Percentiles rank a stretch among this genome's conserved stretches.
Conservation (phyloP, 2,888 invertebrate genomes). For the Hirtodrosophila alboralis region DNA sequence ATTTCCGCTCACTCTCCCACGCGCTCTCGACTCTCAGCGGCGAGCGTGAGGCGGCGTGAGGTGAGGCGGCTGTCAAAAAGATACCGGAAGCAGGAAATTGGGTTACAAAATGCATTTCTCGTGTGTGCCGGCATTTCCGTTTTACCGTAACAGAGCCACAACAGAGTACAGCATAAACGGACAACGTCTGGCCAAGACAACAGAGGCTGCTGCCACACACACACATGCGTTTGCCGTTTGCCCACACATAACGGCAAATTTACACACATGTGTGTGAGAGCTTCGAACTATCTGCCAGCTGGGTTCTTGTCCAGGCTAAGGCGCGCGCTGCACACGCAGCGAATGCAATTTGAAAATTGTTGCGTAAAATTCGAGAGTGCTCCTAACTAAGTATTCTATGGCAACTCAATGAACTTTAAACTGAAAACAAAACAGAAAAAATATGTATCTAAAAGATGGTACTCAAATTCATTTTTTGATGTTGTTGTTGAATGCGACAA, state of each 20-base stretch:
- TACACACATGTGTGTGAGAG: conserved; percentile 45
- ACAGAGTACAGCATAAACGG: conserved; percentile 49
- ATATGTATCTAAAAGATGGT: no score
- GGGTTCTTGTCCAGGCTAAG: conserved; percentile 69
- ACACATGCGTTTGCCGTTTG: conserved; percentile 25
- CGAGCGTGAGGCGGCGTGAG: conserved; percentile 34
- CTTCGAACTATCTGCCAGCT: conserved; percentile 46
- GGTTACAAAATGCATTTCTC: conserved; percentile 74
- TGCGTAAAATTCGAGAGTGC: background rate
- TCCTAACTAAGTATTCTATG: background rate
- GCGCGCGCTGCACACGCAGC: conserved; percentile 53
- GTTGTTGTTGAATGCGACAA: conserved; percentile 26
- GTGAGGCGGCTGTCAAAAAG: conserved; percentile 56
- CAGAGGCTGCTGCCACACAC: conserved; percentile 10
- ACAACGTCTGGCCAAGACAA: conserved; percentile 30
- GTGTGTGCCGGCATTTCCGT: conserved; percentile 65
- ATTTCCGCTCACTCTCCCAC: conserved; percentile 61
- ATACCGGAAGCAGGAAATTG: conserved; percentile 75
- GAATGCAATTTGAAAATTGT: conserved; percentile 62
- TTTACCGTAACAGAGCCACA: conserved; percentile 70
- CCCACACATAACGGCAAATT: conserved; percentile 33
- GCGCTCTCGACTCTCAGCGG: conserved; percentile 22
- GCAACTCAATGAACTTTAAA: background rate
- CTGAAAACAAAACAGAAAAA: background rate
- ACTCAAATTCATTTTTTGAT: background rate